These are phyloP conservation scores for Lasaia peninsularis DNA, from an alignment of 1,140 invertebrate species.

Conservation along the genomic window DNA sequence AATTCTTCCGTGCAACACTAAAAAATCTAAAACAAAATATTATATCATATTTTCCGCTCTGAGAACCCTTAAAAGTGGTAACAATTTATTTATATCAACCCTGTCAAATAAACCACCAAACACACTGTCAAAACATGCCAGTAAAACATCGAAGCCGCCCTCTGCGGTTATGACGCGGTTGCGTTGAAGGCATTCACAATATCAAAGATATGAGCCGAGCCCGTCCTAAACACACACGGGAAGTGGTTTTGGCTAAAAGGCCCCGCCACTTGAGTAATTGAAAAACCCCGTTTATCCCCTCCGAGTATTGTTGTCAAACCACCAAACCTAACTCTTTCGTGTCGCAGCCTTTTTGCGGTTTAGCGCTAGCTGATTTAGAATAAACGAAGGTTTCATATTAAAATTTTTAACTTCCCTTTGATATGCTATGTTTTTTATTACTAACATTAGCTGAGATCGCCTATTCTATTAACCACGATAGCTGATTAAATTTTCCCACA, in stretches of 20 bases:
- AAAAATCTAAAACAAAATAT: too few species aligned
- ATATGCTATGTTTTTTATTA: too few species aligned
- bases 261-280: background rate
- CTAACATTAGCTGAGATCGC: too few species aligned
- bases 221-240: conserved; percentile 1
- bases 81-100: too few species aligned
- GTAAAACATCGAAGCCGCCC: background rate
- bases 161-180: background rate
- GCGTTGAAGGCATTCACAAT: background rate
- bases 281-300: background rate
- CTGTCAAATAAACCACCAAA: background rate
- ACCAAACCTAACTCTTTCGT: background rate
- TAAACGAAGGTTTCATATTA: too few species aligned
- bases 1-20: too few species aligned
- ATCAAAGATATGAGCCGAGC: background rate
- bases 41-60: too few species aligned
- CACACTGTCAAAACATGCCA: background rate
- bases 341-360: background rate
- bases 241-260: background rate
- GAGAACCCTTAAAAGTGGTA: too few species aligned
- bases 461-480: too few species aligned
- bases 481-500: too few species aligned
- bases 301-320: background rate
- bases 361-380: too few species aligned
- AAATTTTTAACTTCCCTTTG: too few species aligned